Evolutionary conservation across 2,888 invertebrate species (phyloP), one percentile per base, ranked within the genome.

Genomic region (Xestia xanthographa): DNA sequence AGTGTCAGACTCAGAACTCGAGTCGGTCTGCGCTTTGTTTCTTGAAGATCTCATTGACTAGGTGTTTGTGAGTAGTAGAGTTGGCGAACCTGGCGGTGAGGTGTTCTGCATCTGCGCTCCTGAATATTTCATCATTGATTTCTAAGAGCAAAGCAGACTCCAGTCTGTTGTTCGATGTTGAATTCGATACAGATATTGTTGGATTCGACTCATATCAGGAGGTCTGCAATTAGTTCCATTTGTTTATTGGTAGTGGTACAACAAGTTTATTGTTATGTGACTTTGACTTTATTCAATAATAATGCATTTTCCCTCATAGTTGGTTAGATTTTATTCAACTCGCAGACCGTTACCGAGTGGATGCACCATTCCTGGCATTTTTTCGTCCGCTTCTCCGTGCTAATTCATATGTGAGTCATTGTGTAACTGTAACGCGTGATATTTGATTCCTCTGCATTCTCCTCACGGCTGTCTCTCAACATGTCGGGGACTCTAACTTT

Each of bases 151-250:
- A 41, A 41, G 11, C 41, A 41, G 11, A 41, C 41, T 41, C 1
- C 41, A n/a, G n/a, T n/a, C n/a, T n/a, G n/a, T n/a, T n/a, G n/a
- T n/a, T n/a, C n/a, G n/a, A n/a, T 11, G 41, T 43, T 43, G 45
- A 41, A 53, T 38, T 41, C 22, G 14, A 22, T 62, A 34, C 26
- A 12, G 20, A 67, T 66, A 34, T 58, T 73, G 26, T 58, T 58
- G 9, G 68, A 34, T 73, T 67, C 50, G 20, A 79, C 67, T 63
- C 38, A 50, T n/a, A n/a, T n/a, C n/a, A n/a, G n/a, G n/a, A 53
- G n/a, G 3, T 53, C 11, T 53, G n/a, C 12, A 53, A 53, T 53
- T 53, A n/a, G 53, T 53, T 50, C 50, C 2, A 50, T n/a, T 53
- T 9, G n/a, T 3, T n/a, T 8, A 11, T 50, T n/a, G n/a, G 22